These are phyloP conservation scores for Hyperoplus lanceolatus DNA, from an alignment of 2,797 vertebrate genomes.

Conservation along the genomic window DNA sequence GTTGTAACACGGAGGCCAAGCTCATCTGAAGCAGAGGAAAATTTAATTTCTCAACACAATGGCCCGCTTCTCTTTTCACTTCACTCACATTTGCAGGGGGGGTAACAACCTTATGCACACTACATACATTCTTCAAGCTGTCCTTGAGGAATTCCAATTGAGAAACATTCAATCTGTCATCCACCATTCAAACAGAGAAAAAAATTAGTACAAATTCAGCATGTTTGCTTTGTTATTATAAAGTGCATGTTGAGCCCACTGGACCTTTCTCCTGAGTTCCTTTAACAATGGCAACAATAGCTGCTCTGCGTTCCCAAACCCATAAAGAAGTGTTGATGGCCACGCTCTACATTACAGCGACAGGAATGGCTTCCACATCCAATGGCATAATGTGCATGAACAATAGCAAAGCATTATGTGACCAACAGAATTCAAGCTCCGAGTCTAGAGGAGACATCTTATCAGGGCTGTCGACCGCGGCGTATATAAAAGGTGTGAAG, in stretches of 20 bases:
- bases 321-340: slow-evolving; percentile 65
- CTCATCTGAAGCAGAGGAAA: slow-evolving; percentile 33
- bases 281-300: slow-evolving; percentile 55
- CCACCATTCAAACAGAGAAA: slow-evolving; percentile 16
- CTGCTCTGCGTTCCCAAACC: slow-evolving; percentile 50
- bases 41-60: slow-evolving; percentile 67
- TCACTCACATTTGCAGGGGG: slow-evolving; percentile 36
- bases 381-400: slow-evolving; percentile 73
- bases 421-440: slow-evolving; percentile 41
- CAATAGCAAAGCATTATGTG: slow-evolving; percentile 77
- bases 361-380: slow-evolving; percentile 73
- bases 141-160: slow-evolving; percentile 61
- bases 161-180: slow-evolving; percentile 57
- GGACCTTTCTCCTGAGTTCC: slow-evolving; percentile 34
- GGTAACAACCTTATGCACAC: slow-evolving; percentile 48
- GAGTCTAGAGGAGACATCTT: slow-evolving; percentile 44
- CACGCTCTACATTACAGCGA: slow-evolving; percentile 62
- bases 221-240: slow-evolving; percentile 58
- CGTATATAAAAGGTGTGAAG: slow-evolving; percentile 34
- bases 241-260: slow-evolving; percentile 37
- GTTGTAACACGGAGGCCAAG: slow-evolving; percentile 40
- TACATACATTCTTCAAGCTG: slow-evolving; percentile 50
- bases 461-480: slow-evolving; percentile 41
- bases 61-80: slow-evolving; percentile 9
- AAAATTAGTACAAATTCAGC: slow-evolving; percentile 36